Evolutionary conservation across 2,888 invertebrate genomes (phyloP).

Genomic region (Polydrusus pterygomalis): DNA sequence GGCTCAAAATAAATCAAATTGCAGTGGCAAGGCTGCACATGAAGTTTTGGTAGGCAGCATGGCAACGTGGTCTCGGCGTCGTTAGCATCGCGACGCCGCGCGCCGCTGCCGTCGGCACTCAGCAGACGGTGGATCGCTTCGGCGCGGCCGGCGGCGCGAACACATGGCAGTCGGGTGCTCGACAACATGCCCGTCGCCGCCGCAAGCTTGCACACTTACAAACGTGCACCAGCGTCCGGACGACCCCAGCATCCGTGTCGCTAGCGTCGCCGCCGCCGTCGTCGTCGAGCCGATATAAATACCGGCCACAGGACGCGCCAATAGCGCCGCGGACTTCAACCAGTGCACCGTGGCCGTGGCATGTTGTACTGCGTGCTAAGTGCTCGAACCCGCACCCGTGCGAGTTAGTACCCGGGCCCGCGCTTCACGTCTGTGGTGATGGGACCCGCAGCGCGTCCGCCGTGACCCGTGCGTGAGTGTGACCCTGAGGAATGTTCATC

Average conservation of each 20-base stretch:
- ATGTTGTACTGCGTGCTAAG: slow-evolving; percentile 43
- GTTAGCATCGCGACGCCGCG: slow-evolving; percentile 46
- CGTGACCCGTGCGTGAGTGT: slow-evolving; percentile 67
- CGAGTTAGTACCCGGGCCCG: slow-evolving; percentile 44
- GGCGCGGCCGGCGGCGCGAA: slow-evolving; percentile 53
- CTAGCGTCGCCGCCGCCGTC: slow-evolving; percentile 60
- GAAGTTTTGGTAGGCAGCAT: slow-evolving; percentile 15
- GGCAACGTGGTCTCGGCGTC: slow-evolving; percentile 41
- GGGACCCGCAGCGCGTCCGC: slow-evolving; percentile 66
- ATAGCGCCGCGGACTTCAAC: slow-evolving; percentile 55
- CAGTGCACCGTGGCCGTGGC: slow-evolving; percentile 52
- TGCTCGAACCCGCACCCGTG: slow-evolving; percentile 40
- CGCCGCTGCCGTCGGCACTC: slow-evolving; percentile 39
- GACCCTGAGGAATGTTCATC: slow-evolving; percentile 86
- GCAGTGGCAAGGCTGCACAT: slow-evolving; percentile 12
- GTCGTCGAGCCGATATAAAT: slow-evolving; percentile 64
- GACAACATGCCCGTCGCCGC: slow-evolving; percentile 50
- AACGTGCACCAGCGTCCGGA: slow-evolving; percentile 51
- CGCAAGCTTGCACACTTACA: slow-evolving; percentile 42
- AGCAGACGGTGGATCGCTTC: slow-evolving; percentile 52
- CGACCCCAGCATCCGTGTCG: slow-evolving; percentile 58
- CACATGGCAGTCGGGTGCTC: slow-evolving; percentile 55
- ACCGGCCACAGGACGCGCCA: slow-evolving; percentile 40
- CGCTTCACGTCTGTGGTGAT: slow-evolving; percentile 66
- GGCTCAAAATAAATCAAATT: slow-evolving; percentile 3